Evolutionary conservation across 2,113 vertebrate genomes (phyloP).

Genomic region (Podocnemis expansa): DNA sequence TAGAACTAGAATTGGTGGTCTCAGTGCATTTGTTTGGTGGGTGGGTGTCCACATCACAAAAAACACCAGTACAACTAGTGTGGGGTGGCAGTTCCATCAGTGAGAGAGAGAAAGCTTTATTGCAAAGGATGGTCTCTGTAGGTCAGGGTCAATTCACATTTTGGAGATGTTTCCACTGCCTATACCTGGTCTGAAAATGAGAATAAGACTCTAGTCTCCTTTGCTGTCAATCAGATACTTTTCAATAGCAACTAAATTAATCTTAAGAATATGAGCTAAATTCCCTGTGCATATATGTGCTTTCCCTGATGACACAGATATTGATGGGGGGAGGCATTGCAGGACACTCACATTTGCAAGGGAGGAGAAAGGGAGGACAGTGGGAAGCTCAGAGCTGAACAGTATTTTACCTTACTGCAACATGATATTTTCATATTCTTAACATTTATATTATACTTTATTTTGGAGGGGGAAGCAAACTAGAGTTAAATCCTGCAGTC

Average conservation of each 20-base stretch:
- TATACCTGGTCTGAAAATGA: not conserved
- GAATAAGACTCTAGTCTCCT: not conserved
- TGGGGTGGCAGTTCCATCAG: fast-evolving
- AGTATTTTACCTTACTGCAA: not conserved
- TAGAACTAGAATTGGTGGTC: not conserved
- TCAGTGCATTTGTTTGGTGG: not conserved
- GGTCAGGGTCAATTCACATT: not conserved
- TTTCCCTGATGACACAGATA: not conserved
- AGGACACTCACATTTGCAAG: not conserved
- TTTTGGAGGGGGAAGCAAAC: fast-evolving
- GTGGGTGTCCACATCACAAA: not conserved
- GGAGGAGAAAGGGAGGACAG: fast-evolving
- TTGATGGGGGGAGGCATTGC: not conserved
- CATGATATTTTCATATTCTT: not conserved
- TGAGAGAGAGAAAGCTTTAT: not conserved
- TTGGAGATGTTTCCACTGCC: not conserved
- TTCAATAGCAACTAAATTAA: not conserved
- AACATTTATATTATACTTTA: not conserved
- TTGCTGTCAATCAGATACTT: not conserved
- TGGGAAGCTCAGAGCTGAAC: not conserved
- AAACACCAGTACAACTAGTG: not conserved
- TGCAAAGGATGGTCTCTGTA: not conserved
- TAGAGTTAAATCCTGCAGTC: not conserved
- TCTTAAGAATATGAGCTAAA: not conserved
- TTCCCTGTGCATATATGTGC: not conserved